Percentiles rank a stretch among this genome's conserved stretches.
These are phyloP conservation scores for Leptinotarsa lineolata DNA, from an alignment of 1,140 invertebrate genomes.

Conservation along the genomic window DNA sequence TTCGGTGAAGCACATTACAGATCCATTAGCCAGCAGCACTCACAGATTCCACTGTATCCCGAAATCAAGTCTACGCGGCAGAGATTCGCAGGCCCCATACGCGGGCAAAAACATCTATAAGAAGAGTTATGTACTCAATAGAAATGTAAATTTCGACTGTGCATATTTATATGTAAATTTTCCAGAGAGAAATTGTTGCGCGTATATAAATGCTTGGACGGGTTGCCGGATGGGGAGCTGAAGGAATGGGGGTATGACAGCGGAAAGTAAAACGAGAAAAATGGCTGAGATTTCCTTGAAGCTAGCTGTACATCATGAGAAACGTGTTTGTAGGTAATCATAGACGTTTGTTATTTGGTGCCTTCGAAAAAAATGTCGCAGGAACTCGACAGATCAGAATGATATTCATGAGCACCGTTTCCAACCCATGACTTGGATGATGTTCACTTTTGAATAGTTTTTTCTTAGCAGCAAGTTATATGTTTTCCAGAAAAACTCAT, in stretches of 20 bases:
- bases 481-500: too few species aligned
- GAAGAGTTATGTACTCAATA: slow-evolving; percentile 43
- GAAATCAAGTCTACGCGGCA: background rate
- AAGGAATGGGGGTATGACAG: background rate
- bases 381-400: too few species aligned
- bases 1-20: too few species aligned
- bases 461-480: too few species aligned
- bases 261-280: background rate
- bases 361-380: too few species aligned
- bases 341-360: background rate
- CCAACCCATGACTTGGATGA: too few species aligned
- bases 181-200: slow-evolving; percentile 23
- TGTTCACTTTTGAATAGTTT: too few species aligned
- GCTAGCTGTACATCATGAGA: background rate
- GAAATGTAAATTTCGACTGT: slow-evolving; percentile 41
- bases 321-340: background rate
- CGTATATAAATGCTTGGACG: slow-evolving; percentile 11
- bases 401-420: too few species aligned
- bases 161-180: slow-evolving; percentile 48
- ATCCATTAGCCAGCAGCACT: too few species aligned
- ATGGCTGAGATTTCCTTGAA: background rate
- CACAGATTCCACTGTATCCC: background rate
- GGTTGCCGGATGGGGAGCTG: background rate
- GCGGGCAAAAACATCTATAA: slow-evolving; percentile 18
- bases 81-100: slow-evolving; percentile 4